phyloP scores from a whole-genome alignment of 1,140 invertebrate species.

The Cryptotermes secundus region DNA sequence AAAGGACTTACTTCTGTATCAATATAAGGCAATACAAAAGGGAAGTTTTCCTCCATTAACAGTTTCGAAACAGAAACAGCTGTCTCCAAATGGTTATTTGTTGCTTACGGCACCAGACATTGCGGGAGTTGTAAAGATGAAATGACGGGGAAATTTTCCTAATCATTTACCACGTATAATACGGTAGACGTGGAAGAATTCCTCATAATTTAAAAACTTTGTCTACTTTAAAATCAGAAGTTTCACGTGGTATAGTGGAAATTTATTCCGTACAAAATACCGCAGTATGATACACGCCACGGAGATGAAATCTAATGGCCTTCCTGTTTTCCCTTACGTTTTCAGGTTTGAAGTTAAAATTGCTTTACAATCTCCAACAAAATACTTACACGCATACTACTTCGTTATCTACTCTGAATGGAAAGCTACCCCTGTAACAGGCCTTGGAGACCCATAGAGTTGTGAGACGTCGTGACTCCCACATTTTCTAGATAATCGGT shows the following conservation, averaged over 20 bases:
- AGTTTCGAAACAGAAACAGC: neutral
- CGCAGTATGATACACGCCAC: no score
- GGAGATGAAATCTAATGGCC: no score
- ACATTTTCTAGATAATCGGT: no score
- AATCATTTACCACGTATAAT: neutral
- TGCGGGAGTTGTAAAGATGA: neutral
- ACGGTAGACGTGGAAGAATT: neutral
- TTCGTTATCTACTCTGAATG: no score
- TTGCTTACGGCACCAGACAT: neutral
- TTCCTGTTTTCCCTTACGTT: no score
- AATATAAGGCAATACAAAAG: neutral
- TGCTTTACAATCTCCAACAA: no score
- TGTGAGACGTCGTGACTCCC: no score
- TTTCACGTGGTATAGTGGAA: neutral
- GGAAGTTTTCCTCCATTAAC: neutral
- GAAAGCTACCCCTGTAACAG: no score
- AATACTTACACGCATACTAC: no score
- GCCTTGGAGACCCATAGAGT: no score
- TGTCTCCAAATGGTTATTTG: neutral
- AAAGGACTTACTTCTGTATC: neutral
- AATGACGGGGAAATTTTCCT: neutral
- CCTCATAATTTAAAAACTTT: neutral
- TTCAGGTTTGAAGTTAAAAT: no score
- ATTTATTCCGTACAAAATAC: no score
- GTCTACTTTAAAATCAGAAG: conserved; percentile 11